Evolutionary conservation across 2,888 invertebrate species (phyloP), one percentile per base, ranked within the genome.

Genomic region (Mimas tiliae): DNA sequence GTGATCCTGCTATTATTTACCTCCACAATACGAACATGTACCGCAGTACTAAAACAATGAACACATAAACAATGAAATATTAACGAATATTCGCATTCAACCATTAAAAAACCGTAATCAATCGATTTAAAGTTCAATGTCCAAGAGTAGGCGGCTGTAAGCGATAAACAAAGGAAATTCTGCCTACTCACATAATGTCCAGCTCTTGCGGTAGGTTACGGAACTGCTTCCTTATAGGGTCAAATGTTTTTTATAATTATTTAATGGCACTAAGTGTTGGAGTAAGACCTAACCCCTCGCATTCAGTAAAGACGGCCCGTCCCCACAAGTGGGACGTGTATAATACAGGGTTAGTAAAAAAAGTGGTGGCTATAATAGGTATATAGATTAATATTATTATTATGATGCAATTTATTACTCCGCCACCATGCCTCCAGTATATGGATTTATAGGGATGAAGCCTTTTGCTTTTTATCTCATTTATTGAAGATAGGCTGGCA

Each of bases 21-120:
- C 19, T 50, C 8, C 0, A 33, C 12, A n/a, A 2, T 19, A 6
- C 38, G 42, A 58, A 38, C 42, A 42, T 38, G 16, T 12, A 19
- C 21, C 11, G 11, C 8, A 42, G 19, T 38, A 58, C 16, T 38
- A 42, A 77, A 77, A 78, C 81, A 81, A 80, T 83, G 74, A 76
- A 78, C 78, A 69, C 73, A 70, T 76, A 72, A 78, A 85, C 83
- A 87, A 83, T 86, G 83, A 83, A 86, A 84, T 85, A 86, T 55
- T 81, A 84, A 84, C 83, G 82, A 89, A 88, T 85, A 87, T 83
- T 86, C 83, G 77, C 84, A 77, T 79, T 80, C 77, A 83, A 80
- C 86, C 86, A 90, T 90, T 90, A 89, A 91, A 88, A 90, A 89
- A 83, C 84, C 86, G 87, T 90, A 91, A 91, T 91, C 88, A 88